Evolutionary conservation across 2,113 vertebrate genomes (phyloP), one percentile per base, ranked within the genome.

Genomic region (Alethe castanea): DNA sequence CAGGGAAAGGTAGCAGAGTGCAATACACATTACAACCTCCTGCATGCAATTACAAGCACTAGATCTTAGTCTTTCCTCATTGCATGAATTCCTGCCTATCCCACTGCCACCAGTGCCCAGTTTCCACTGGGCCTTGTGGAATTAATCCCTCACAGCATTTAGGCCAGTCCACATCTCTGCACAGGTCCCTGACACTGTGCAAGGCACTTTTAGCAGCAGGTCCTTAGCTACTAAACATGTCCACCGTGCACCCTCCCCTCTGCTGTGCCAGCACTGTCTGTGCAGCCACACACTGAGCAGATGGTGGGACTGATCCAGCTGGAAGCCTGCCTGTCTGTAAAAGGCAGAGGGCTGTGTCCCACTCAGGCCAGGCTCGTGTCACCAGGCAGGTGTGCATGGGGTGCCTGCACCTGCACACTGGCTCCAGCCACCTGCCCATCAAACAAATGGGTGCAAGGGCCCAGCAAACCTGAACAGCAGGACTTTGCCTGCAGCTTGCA

Each of bases 161-260:
- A 3, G 35, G 42, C 44, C 0, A 0, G 23, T 33, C 40, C 0
- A 1, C 12, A 19, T 22, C 62, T 56, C 54, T 0, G 0, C 77
- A 26, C 0, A 1, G 44, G 38, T 6, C 48, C 14, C 48, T 14
- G 31, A 38, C 35, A 28, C 44, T 0, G 1, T 6, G 40, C 61
- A 35, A 28, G 36, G 50, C 0, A 0, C 67, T 20, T 44, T 33
- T 0, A 8, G 59, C 79, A 42, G 71, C 4, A 10, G 33, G 14
- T 52, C 62, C 59, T 60, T 12, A 17, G 22, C 42, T 38, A 8
- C 44, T 11, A 8, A 29, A 48, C 74, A 6, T 0, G 11, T 14
- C 47, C 86, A 52, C 14, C 54, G 53, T 38, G 65, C 50, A 23
- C 19, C 56, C 56, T 74, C 42, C 47, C 52, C 33, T 35, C 19